Base-by-base conservation (phyloP, 2,113 vertebrate species). In the Lepus americanus region DNA sequence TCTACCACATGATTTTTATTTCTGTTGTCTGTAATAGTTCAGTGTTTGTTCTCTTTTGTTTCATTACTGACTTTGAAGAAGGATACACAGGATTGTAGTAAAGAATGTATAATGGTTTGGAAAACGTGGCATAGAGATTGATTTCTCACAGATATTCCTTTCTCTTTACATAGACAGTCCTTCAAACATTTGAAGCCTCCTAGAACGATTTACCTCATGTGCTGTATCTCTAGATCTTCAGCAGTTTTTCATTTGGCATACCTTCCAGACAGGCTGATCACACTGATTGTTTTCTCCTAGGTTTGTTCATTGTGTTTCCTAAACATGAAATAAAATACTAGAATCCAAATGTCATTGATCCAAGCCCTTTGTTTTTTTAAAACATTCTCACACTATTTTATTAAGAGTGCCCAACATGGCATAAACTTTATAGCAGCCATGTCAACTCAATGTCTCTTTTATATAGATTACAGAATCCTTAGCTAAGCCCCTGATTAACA, bases 21-120 rank as follows among this genome's bases (percentile, higher is more conserved):
- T 59, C 20, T 79, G 0, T 74, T 74, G 25, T 85, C 25, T 39
- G 4, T 86, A 20, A 19, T 83, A 64, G 7, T 22, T 74, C 51
- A 51, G 44, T 36, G 59, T 89, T 81, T 88, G n/a, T 93, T 93
- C 12, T 17, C 66, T 80, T 86, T 49, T 86, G 23, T 90, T 66
- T 90, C 90, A 90, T 74, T 85, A 67, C 33, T 77, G 55, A 70
- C 13, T 90, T 89, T 29, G 67, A 87, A 94, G 77, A 49, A 55
- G 69, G 70, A n/a, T 78, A 76, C 6, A 29, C 17, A 77, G 70
- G 63, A 72, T 72, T 83, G 7, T 91, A 25, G 19, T 70, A 53
- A 69, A 82, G 53, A 78, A 70, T 82, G 44, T 36, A 33, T 77
- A 70, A 63, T 87, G 55, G 81, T 73, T 85, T 81, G 29, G 31